Conservation (phyloP, 53 echinoderm and acorn worm genomes). For the Mesocentrotus franciscanus region DNA sequence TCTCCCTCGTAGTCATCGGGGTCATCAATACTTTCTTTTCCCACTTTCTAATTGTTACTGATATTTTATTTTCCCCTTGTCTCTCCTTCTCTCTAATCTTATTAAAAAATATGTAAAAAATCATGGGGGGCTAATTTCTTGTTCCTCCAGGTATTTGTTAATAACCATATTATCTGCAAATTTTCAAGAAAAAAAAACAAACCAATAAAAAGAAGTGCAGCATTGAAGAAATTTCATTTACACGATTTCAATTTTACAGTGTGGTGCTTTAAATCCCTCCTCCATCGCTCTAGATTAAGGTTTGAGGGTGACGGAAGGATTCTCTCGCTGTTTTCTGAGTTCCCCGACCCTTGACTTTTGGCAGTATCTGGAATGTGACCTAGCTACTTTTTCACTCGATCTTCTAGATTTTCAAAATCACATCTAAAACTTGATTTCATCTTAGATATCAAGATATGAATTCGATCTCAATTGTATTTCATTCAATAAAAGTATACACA, state of each 20-base stretch:
- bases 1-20: too few relatives aligned
- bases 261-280: background rate
- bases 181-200: background rate
- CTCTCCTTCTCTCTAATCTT: too few relatives aligned
- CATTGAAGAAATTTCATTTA: too few relatives aligned
- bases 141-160: too few relatives aligned
- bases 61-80: too few relatives aligned
- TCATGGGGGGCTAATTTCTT: too few relatives aligned
- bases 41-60: too few relatives aligned
- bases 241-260: background rate
- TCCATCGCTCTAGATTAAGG: background rate
- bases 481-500: too few relatives aligned
- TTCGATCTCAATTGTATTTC: background rate
- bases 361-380: constrained; percentile 34
- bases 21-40: too few relatives aligned
- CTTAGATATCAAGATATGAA: background rate
- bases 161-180: too few relatives aligned
- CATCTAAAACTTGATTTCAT: background rate
- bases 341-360: constrained; percentile 43
- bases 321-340: background rate
- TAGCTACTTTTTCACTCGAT: constrained; percentile 13
- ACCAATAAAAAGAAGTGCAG: background rate
- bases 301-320: background rate
- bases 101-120: too few relatives aligned
- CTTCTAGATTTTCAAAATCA: background rate